Evolutionary conservation across 2,888 invertebrate species (phyloP).

Genomic region (Nephrocerus scutellatus): DNA sequence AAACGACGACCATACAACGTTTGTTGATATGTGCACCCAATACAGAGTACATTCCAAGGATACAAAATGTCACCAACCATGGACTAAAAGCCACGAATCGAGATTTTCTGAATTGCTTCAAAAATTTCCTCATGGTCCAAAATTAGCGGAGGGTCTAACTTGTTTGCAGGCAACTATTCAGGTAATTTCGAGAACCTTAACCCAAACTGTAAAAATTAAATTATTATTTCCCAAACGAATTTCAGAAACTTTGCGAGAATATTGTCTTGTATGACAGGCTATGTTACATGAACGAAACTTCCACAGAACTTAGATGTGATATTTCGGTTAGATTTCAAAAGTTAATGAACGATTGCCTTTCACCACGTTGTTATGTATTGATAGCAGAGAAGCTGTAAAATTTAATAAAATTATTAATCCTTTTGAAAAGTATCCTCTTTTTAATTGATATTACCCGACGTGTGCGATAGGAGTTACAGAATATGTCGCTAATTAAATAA

Average conservation of each 20-base stretch:
- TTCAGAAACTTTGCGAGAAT: conserved; percentile 55
- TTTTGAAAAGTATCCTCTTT: too few relatives aligned
- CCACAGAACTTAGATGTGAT: conserved; percentile 40
- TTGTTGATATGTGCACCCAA: conserved; percentile 19
- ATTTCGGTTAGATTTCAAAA: conserved; percentile 50
- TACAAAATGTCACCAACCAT: conserved; percentile 21
- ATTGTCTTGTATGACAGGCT: conserved; percentile 52
- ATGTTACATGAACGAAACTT: conserved; percentile 45
- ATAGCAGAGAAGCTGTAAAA: conserved; percentile 51
- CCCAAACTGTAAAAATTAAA: background rate
- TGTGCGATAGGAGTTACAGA: too few relatives aligned
- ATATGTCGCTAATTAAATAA: too few relatives aligned
- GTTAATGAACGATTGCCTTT: conserved; percentile 56
- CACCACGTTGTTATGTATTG: conserved; percentile 61
- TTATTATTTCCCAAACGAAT: conserved; percentile 25
- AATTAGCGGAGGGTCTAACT: conserved; percentile 43
- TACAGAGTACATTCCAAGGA: conserved; percentile 29
- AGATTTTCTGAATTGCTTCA: conserved; percentile 25
- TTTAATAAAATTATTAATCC: too few relatives aligned
- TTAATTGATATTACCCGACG: too few relatives aligned
- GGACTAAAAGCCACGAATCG: conserved; percentile 27
- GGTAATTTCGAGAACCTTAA: conserved; percentile 34
- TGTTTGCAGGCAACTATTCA: conserved; percentile 50
- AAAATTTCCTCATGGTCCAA: conserved; percentile 30
- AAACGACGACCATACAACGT: conserved; percentile 12